Percentiles rank a stretch among this genome's conserved stretches.
These are phyloP conservation scores for Armadillidium nasatum DNA, from an alignment of 1,140 invertebrate species.

Conservation along the genomic window DNA sequence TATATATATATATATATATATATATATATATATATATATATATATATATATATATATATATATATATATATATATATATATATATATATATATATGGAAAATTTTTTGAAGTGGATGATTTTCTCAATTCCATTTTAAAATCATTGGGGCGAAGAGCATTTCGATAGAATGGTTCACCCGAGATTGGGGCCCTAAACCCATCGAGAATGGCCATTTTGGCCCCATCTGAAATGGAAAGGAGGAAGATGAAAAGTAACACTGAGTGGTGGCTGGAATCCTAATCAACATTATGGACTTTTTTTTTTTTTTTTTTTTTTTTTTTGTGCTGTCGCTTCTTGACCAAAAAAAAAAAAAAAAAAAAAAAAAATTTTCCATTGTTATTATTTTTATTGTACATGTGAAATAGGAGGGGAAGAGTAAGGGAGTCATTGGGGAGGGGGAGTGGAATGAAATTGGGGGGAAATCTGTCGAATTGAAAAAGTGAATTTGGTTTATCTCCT, in stretches of 20 bases:
- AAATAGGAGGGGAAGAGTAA: too few species aligned
- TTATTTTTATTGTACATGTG: too few species aligned
- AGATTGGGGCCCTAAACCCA: not conserved
- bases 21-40: too few species aligned
- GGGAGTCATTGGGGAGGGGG: too few species aligned
- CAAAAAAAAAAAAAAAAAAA: too few species aligned
- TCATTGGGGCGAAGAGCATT: not conserved
- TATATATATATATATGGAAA: not conserved
- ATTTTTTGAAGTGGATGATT: not conserved
- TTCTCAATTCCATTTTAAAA: not conserved
- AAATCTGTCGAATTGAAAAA: too few species aligned
- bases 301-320: too few species aligned
- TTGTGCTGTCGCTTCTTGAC: too few species aligned
- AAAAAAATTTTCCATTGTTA: too few species aligned
- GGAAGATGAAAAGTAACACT: not conserved
- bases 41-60: slow-evolving; percentile 15
- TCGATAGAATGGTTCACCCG: not conserved
- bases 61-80: slow-evolving; percentile 10
- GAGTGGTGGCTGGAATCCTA: not conserved
- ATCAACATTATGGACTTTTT: not conserved
- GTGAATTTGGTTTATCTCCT: too few species aligned
- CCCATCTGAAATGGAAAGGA: not conserved
- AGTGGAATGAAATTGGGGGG: too few species aligned
- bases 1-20: too few species aligned
- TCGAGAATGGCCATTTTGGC: not conserved